Base-by-base conservation (phyloP, 2,888 invertebrate genomes). In the Capitulum mitella region DNA sequence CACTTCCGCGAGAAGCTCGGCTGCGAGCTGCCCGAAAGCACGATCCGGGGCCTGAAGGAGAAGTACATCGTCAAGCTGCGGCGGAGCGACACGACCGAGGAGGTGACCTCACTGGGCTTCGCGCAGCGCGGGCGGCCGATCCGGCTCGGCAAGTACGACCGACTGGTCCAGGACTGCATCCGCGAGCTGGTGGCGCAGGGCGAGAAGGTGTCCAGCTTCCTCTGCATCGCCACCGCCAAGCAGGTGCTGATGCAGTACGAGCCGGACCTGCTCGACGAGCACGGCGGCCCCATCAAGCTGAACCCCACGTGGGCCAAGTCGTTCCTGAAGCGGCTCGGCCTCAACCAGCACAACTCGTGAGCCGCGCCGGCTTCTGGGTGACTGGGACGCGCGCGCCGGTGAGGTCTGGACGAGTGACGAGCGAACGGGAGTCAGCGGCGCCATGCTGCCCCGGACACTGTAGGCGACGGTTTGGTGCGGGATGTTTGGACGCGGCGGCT, bases 301-400 rank as follows among this genome's bases (percentile, higher is more conserved):
- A 86, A 85, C 81, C 81, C 84, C 46, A 85, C 85, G 6, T 86
- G 86, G 86, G 86, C 86, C 26, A 86, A 84, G 79, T 84, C 84
- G 32, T 84, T 84, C 78, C 82, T 84, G 19, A 84, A 83, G 75
- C 80, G 84, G 78, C 83, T 84, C 75, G 84, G 84, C 32, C 79
- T 82, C 26, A 79, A 81, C 54, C 81, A 82, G 76, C 37, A 80
- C 51, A 80, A 79, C 74, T 81, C 80, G 79, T 74, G 74, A 74
- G 6, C 12, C 43, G 16, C 29, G 61, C 8, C 3, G 40, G 34
- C 64, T n/a, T n/a, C n/a, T n/a, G n/a, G n/a, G n/a, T n/a, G n/a
- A 12, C 29, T 29, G 29, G 32, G n/a, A 32, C 32, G n/a, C n/a
- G n/a, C n/a, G 32, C 32, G 5, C 6, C 64, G n/a, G 29, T 64